Evolutionary conservation across 37 sponge, comb jelly and placozoan genomes (phyloP).

Genomic region (Ephydatia muelleri): DNA sequence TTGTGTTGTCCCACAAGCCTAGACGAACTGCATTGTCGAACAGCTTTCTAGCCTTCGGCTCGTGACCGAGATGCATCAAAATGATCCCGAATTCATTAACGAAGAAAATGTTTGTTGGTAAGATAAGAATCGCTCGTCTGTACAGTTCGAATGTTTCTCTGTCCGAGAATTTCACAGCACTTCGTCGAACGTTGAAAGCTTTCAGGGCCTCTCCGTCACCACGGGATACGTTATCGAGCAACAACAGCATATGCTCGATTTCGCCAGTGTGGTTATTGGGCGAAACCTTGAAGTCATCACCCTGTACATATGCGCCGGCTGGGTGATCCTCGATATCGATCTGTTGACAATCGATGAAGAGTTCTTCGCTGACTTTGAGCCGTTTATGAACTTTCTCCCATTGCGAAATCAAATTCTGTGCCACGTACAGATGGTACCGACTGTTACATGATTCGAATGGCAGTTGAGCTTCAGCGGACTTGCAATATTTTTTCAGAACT

Average conservation of each 20-base stretch:
- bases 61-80: conserved; percentile 51
- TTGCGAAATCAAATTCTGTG: conserved; percentile 51
- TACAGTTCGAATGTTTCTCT: conserved; percentile 72
- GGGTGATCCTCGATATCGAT: neutral
- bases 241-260: conserved; percentile 50
- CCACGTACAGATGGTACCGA: conserved; percentile 59
- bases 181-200: conserved; percentile 71
- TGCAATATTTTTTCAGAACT: conserved; percentile 78
- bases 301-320: neutral
- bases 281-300: neutral
- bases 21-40: conserved; percentile 78
- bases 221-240: conserved; percentile 63
- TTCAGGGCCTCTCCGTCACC: conserved; percentile 62
- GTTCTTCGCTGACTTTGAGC: conserved; percentile 55
- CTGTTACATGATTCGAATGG: conserved; percentile 61
- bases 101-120: conserved; percentile 86
- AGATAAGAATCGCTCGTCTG: conserved; percentile 68
- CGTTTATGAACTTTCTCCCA: conserved; percentile 48
- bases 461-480: conserved; percentile 9
- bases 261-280: conserved; percentile 50
- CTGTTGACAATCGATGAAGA: conserved; percentile 83
- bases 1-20: conserved; percentile 83
- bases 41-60: conserved; percentile 55
- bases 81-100: conserved; percentile 88
- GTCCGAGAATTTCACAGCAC: conserved; percentile 72